Evolutionary conservation across 2,888 invertebrate species (phyloP).

Genomic region (Pemphredon lugubris): DNA sequence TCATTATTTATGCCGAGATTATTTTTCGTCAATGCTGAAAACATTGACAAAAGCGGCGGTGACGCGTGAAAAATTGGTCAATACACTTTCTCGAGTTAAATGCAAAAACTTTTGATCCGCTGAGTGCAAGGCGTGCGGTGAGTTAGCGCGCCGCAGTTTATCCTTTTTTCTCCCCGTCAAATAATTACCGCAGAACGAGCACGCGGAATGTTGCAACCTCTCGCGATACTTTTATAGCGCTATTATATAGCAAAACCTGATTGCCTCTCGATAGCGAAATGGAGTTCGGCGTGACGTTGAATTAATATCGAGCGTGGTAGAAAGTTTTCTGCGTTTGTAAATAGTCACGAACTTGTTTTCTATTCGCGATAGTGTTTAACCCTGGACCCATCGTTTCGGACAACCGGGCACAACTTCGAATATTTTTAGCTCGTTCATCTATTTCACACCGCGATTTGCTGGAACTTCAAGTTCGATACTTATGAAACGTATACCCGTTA

Average conservation of each 20-base stretch:
- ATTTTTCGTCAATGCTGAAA: too few species aligned
- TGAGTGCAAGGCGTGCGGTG: background rate
- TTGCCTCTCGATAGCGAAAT: conserved; percentile 42
- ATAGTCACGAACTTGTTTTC: background rate
- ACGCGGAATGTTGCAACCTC: conserved; percentile 28
- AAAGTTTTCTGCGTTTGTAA: background rate
- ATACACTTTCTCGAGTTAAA: background rate
- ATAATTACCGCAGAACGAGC: conserved; percentile 25
- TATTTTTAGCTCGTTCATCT: too few species aligned
- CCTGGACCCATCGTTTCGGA: too few species aligned
- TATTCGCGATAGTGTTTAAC: too few species aligned
- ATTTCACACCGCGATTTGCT: too few species aligned
- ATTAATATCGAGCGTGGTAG: conserved; percentile 1
- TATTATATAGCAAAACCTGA: conserved; percentile 18
- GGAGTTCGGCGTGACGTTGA: conserved; percentile 16
- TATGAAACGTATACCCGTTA: too few species aligned
- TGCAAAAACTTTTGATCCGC: background rate
- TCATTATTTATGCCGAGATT: too few species aligned
- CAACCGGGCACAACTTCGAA: too few species aligned
- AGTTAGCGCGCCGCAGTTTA: background rate
- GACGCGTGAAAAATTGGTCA: background rate
- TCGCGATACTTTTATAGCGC: conserved; percentile 11
- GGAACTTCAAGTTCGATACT: too few species aligned
- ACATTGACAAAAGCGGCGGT: too few species aligned
- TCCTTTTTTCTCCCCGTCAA: background rate